phyloP scores from a whole-genome alignment of 2,797 vertebrate species.

The Sternarchorhynchus goeldii region DNA sequence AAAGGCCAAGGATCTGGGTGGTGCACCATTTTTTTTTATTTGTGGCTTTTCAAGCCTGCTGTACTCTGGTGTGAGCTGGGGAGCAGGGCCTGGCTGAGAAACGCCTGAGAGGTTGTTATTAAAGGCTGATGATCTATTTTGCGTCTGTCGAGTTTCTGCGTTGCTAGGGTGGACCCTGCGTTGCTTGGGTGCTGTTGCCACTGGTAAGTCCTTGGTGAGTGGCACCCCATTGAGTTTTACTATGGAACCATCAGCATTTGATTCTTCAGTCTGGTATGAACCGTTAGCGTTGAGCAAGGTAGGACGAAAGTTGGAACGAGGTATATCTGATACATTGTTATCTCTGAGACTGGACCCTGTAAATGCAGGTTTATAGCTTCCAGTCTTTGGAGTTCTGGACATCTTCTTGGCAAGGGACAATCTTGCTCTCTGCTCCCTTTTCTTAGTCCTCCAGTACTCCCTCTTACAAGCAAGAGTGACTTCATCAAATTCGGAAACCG shows the following conservation, averaged over 20 bases:
- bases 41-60: slow-evolving; percentile 53
- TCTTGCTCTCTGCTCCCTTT: slow-evolving; percentile 78
- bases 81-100: slow-evolving; percentile 59
- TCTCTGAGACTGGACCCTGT: slow-evolving; percentile 14
- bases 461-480: slow-evolving; percentile 75
- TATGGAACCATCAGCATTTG: slow-evolving; percentile 56
- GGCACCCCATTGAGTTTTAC: slow-evolving; percentile 53
- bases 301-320: slow-evolving; percentile 38
- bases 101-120: slow-evolving; percentile 60
- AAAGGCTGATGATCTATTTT: slow-evolving; percentile 45
- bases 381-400: slow-evolving; percentile 38
- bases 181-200: slow-evolving; percentile 64
- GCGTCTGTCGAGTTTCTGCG: slow-evolving; percentile 35
- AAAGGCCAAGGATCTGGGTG: slow-evolving; percentile 55
- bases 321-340: neutral
- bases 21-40: slow-evolving; percentile 46
- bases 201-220: slow-evolving; percentile 59
- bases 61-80: slow-evolving; percentile 58
- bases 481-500: slow-evolving; percentile 72
- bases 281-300: slow-evolving; percentile 55
- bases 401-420: slow-evolving; percentile 55
- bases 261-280: slow-evolving; percentile 52
- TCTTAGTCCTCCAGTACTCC: slow-evolving; percentile 81
- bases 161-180: slow-evolving; percentile 35
- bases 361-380: slow-evolving; percentile 27